Evolutionary conservation across 2,888 invertebrate genomes (phyloP).

Genomic region (Rhagonycha lutea): DNA sequence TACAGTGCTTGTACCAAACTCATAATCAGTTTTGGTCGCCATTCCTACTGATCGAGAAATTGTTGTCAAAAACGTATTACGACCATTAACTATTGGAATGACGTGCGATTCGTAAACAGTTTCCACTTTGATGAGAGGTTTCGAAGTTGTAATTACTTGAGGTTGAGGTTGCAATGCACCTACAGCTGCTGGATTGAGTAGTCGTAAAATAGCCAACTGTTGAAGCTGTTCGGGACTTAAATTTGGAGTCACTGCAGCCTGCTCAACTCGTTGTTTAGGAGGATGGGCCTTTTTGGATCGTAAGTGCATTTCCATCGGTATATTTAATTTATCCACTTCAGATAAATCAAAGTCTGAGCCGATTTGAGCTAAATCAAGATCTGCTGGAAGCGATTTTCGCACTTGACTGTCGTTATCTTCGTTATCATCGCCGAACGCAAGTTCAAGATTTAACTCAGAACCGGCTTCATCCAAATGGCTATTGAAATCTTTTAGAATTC

Average conservation of each 20-base stretch:
- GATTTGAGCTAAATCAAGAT: conserved; percentile 72
- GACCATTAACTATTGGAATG: conserved; percentile 77
- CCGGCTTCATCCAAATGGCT: conserved; percentile 87
- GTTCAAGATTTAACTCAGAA: conserved; percentile 81
- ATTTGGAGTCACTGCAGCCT: conserved; percentile 54
- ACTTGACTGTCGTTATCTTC: conserved; percentile 61
- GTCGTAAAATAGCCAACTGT: conserved; percentile 72
- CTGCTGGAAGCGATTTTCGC: conserved; percentile 62
- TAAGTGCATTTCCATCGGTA: conserved; percentile 59
- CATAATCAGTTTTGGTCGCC: conserved; percentile 78
- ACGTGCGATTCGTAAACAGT: conserved; percentile 83
- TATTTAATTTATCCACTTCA: conserved; percentile 69
- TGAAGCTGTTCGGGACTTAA: conserved; percentile 74
- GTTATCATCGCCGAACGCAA: conserved; percentile 83
- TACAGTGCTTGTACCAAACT: conserved; percentile 72
- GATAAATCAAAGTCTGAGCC: conserved; percentile 74
- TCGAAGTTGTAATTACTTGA: conserved; percentile 77
- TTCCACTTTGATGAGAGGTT: conserved; percentile 74
- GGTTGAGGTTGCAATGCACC: conserved; percentile 65
- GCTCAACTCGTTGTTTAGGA: conserved; percentile 40
- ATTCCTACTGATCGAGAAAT: conserved; percentile 78
- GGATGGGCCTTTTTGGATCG: conserved; percentile 56
- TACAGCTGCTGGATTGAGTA: conserved; percentile 68
- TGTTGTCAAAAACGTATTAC: conserved; percentile 76
- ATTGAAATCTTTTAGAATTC: conserved; percentile 86